These are phyloP conservation scores for Scolopax mira DNA, from an alignment of 2,113 vertebrate genomes.

Conservation along the genomic window DNA sequence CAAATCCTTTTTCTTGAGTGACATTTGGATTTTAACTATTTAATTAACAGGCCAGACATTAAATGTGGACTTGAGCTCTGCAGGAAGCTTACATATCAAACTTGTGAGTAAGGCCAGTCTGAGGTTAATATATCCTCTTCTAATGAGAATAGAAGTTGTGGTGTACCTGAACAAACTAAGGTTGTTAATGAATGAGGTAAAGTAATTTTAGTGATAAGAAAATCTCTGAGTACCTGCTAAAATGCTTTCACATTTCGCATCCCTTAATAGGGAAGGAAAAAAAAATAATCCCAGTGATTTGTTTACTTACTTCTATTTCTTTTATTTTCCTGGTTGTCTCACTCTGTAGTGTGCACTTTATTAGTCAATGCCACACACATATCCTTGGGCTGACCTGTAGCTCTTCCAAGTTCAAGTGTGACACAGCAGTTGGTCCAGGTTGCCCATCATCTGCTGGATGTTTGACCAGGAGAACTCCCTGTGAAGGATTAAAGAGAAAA, in stretches of 20 bases:
- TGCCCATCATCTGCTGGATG: not conserved
- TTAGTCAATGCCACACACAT: not conserved
- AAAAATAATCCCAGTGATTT: not conserved
- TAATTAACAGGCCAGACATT: not conserved
- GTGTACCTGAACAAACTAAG: not conserved
- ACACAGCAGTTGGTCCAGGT: not conserved
- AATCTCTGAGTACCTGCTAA: not conserved
- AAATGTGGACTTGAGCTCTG: not conserved
- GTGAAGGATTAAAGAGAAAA: not conserved
- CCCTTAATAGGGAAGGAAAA: not conserved
- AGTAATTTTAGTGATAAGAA: not conserved
- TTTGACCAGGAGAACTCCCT: not conserved
- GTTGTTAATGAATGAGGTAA: not conserved
- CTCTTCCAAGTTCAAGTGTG: not conserved
- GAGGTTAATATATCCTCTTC: not conserved
- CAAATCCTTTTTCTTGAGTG: not conserved
- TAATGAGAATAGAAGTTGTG: not conserved
- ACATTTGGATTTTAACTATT: not conserved
- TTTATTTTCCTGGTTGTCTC: not conserved
- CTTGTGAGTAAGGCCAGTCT: not conserved
- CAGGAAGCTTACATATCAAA: not conserved
- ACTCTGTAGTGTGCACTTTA: not conserved
- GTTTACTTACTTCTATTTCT: not conserved
- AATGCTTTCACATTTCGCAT: not conserved
- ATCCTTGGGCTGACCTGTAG: not conserved